Evolutionary conservation across 2,888 invertebrate species (phyloP), one percentile per base, ranked within the genome.

Genomic region (Latheticus oryzae): DNA sequence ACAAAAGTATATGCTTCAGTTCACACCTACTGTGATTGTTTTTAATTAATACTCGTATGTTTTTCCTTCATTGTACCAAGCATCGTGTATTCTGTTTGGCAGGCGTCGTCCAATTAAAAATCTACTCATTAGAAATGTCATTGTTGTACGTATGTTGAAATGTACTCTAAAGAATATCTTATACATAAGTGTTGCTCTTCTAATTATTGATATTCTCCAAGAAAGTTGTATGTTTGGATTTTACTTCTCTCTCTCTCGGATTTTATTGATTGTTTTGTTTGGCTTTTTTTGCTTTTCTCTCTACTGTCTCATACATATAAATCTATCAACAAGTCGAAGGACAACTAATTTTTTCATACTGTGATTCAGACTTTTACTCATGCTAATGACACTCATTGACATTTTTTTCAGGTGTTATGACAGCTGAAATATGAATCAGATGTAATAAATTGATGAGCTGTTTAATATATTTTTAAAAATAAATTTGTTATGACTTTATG

Each of bases 61-160:
- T 5, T 45, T 21, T 13, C 13, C 9, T 32, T 38, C 17, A 16
- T 28, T 17, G 28, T 17, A 12, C 35, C 13, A 16, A 45, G 12
- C 53, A 54, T 63, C 62, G 64, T 55, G 62, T 64, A 71, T 71
- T 70, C 71, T 62, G 70, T 71, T 71, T 71, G 71, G 68, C 69
- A 70, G 65, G 67, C 68, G 66, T 70, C 63, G 64, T 68, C 71
- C 72, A 72, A 72, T 72, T 72, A 72, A 71, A 72, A 72, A 72
- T 68, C 62, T 66, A 59, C 70, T 70, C 70, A 68, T 70, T 69
- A 68, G 65, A 68, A 67, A 64, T 63, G 63, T 50, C 62, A 63
- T 63, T 52, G 52, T 51, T 40, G 51, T 32, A 17, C 8, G 21
- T 38, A 23, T 24, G 30, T 26, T 15, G 26, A 30, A 16, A 13